Evolutionary conservation across 2,113 vertebrate species (phyloP).

Genomic region (Seriola rivoliana): DNA sequence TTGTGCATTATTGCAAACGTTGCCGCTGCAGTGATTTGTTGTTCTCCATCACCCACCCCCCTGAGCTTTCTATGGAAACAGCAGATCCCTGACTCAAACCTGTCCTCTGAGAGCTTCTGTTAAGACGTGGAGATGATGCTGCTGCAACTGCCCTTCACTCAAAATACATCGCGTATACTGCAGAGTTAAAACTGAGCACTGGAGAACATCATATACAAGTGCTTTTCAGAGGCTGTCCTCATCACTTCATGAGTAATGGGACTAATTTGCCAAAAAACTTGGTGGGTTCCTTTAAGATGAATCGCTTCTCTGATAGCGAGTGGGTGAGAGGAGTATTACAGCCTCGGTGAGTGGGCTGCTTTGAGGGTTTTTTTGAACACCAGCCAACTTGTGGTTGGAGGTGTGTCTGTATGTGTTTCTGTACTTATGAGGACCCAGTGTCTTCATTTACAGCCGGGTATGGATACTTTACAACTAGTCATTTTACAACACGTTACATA

Average conservation of each 20-base stretch:
- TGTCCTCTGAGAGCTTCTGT: no score
- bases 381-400: not conserved
- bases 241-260: slow-evolving; percentile 13
- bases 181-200: not conserved
- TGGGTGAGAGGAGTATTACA: slow-evolving; percentile 17
- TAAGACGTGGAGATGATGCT: not conserved
- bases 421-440: not conserved
- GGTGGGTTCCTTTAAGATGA: slow-evolving; percentile 1
- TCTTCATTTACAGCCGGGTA: not conserved
- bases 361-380: not conserved
- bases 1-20: not conserved
- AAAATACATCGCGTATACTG: not conserved
- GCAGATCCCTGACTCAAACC: not conserved
- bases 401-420: not conserved
- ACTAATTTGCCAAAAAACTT: slow-evolving; percentile 4
- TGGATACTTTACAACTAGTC: no score
- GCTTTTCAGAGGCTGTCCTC: not conserved
- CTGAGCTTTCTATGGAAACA: no score
- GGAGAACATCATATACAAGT: not conserved
- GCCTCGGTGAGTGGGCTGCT: slow-evolving; percentile 13
- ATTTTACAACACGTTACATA: no score
- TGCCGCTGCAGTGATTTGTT: no score
- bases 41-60: no score
- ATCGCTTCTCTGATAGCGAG: slow-evolving; percentile 1
- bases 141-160: not conserved